Evolutionary conservation across 2,113 vertebrate genomes (phyloP).

Genomic region (Thunnus thynnus): DNA sequence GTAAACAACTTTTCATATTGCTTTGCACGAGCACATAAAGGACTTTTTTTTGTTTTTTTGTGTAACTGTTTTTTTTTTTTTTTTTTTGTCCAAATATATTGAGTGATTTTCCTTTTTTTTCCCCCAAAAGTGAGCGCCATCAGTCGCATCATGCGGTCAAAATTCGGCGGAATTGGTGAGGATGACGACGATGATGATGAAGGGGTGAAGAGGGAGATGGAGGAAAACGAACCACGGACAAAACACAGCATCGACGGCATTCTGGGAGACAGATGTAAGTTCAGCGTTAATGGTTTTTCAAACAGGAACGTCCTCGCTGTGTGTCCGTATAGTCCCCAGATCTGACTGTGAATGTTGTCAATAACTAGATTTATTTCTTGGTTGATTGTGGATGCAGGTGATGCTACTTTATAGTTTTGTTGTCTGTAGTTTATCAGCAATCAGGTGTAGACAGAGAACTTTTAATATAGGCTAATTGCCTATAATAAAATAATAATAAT

Average conservation of each 20-base stretch:
- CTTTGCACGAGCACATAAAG: too few species aligned
- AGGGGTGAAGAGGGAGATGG: constrained; percentile 94
- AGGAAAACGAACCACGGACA: constrained; percentile 93
- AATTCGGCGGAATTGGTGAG: constrained; percentile 92
- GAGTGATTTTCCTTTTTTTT: neutral
- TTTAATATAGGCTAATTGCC: neutral
- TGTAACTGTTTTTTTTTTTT: neutral
- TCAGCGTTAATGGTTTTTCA: neutral
- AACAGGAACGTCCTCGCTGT: neutral
- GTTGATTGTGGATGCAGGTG: neutral
- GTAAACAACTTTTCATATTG: too few species aligned
- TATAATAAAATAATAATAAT: neutral
- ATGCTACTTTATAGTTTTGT: neutral
- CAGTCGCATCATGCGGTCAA: constrained; percentile 96
- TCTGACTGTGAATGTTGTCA: neutral
- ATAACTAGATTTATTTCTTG: neutral
- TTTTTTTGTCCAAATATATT: neutral
- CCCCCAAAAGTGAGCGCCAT: constrained; percentile 93
- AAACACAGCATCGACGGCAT: constrained; percentile 99
- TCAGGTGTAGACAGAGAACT: too few species aligned
- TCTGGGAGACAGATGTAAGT: constrained; percentile 97
- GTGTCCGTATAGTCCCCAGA: neutral
- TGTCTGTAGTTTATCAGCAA: neutral
- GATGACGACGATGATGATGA: constrained; percentile 96
- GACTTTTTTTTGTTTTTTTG: neutral